A percentile compares a stretch with the other conserved stretches of the same genome.
These are phyloP conservation scores for Calypte anna DNA, from an alignment of 2,113 vertebrate species.

Conservation along the genomic window DNA sequence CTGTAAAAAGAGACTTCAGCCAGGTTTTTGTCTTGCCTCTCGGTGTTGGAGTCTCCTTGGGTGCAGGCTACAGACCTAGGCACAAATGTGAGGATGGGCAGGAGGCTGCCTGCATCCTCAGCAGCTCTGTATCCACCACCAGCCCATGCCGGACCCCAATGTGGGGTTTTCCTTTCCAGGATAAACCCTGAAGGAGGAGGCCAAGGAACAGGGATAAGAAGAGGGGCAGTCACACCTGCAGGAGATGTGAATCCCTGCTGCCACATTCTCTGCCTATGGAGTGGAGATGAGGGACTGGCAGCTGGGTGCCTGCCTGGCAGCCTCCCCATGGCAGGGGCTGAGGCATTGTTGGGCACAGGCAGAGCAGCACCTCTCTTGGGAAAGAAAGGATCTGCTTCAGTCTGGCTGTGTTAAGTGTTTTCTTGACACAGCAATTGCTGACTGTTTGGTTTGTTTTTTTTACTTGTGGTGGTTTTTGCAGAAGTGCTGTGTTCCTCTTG, in stretches of 20 bases:
- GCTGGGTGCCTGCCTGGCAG: neutral
- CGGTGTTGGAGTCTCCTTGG: neutral
- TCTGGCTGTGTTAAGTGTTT: neutral
- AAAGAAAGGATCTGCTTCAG: neutral
- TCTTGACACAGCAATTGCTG: neutral
- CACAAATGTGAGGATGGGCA: neutral
- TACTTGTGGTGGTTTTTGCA: neutral
- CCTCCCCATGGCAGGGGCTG: rapidly evolving
- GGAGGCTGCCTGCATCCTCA: neutral
- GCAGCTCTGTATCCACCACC: rapidly evolving
- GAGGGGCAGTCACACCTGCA: rapidly evolving
- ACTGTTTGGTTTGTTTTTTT: neutral
- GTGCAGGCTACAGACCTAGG: neutral
- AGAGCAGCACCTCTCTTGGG: neutral
- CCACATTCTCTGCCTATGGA: rapidly evolving
- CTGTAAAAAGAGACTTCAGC: neutral
- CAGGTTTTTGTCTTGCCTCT: neutral
- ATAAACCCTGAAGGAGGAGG: neutral
- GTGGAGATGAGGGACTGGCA: neutral
- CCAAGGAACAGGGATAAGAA: neutral
- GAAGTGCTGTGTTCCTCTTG: neutral
- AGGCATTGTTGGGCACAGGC: too few species aligned
- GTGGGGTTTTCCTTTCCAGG: rapidly evolving
- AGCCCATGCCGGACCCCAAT: rapidly evolving
- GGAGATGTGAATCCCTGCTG: neutral